Evolutionary conservation across 2,888 invertebrate species (phyloP), one percentile per base, ranked within the genome.

Genomic region (Pedicia rivosa): DNA sequence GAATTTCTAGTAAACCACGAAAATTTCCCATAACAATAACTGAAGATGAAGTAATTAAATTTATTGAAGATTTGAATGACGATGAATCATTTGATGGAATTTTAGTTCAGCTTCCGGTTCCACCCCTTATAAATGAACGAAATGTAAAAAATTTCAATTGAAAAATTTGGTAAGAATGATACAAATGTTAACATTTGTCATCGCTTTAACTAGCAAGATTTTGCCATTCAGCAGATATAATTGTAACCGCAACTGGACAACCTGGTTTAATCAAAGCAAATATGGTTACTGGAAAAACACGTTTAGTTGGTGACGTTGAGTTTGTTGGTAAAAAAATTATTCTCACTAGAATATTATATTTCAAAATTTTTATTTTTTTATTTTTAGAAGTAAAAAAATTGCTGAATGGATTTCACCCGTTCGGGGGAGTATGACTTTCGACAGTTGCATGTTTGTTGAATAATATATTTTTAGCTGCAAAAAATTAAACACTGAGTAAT

Each of bases 141-240:
- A 70, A 65, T 48, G 48, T 60, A n/a, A n/a, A n/a, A n/a, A n/a
- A n/a, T n/a, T n/a, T n/a, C n/a, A n/a, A 69, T 90, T 41, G 72
- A 81, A 41, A 87, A 87, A 0, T 72, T 75, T 50, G 88, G 90
- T 2, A 83, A 82, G 49, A 87, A 84, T 55, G 83, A 91, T 53
- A 82, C 87, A 12, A 91, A 90, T 0, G 86, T 87, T 1, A 86
- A 86, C 2, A 75, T 91, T 43, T 91, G 91, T 52, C 91, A 92
- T 57, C 69, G 90, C 13, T 72, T 80, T 57, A 87, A 51, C 62
- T 92, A 40, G 67, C 68, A 12, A 64, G 64, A 37, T 76, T 71
- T 52, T 78, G 81, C 35, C 70, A 46, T 8, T 42, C 49, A 42
- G 62, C 62, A 3, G 62, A 62, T 45, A 59, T 61, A 39, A 51